Evolutionary conservation across 2,113 vertebrate genomes (phyloP).

Genomic region (Ptilorrhoa leucosticta): DNA sequence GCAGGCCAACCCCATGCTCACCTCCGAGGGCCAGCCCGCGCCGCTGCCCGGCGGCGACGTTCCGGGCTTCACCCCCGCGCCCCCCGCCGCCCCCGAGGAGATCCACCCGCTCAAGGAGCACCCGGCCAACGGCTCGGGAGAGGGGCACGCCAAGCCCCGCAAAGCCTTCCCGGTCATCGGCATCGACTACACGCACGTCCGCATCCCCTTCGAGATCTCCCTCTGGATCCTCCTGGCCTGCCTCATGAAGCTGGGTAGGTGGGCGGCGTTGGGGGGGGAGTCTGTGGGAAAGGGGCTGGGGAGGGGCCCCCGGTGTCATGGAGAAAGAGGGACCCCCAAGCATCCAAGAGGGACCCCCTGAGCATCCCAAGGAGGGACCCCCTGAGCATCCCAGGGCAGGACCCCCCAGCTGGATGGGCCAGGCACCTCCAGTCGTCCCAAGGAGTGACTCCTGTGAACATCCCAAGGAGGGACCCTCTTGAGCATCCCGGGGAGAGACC

Average conservation of each 20-base stretch:
- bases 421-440: background rate
- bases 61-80: conserved; percentile 69
- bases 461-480: background rate
- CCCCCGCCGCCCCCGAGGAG: conserved; percentile 33
- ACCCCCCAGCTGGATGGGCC: background rate
- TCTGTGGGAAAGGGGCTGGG: background rate
- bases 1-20: conserved; percentile 46
- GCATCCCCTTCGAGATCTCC: conserved; percentile 85
- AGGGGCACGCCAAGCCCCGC: conserved; percentile 40
- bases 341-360: no score
- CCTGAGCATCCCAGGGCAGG: background rate
- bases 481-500: background rate
- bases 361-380: background rate
- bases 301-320: background rate
- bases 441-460: background rate
- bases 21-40: conserved; percentile 8
- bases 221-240: conserved; percentile 95
- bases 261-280: background rate
- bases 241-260: conserved; percentile 95
- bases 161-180: conserved; percentile 89
- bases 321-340: no score
- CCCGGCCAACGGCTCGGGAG: conserved; percentile 39
- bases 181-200: conserved; percentile 78
- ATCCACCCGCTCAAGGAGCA: conserved; percentile 22
- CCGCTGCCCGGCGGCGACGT: background rate